Base-by-base conservation (phyloP, 1,140 invertebrate genomes). In the Aphelinus certus region DNA sequence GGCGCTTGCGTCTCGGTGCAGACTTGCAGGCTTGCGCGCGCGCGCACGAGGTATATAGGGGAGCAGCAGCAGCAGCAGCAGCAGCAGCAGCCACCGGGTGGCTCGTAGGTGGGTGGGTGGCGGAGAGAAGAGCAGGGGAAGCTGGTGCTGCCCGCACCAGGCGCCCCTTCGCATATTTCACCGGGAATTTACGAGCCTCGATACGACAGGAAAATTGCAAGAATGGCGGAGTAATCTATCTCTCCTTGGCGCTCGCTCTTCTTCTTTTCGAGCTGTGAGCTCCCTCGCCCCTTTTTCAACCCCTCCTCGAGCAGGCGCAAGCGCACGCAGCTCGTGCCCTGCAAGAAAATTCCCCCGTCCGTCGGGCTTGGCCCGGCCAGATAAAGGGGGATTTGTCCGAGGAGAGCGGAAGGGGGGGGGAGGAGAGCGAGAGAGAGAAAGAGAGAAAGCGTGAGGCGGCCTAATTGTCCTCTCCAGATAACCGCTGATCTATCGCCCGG, bases 121-220 rank as follows among this genome's bases (percentile, higher is more conserved):
- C 47, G 56, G 76, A 81, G 78, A 76, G 64, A 78, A 81, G 80
- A 84, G 80, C 75, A 85, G 51, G 43, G 42, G 5, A 49, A 82
- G 83, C 72, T 74, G 65, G 63, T 65, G 75, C 87, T 88, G 87
- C 87, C 89, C 90, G 90, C 90, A 91, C 90, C 88, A 91, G 89
- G 90, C 90, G 90, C 91, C 90, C 90, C 87, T 90, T 91, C 90
- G 90, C 89, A 92, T 92, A 92, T 92, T 91, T 92, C 91, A 91
- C 90, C 82, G 88, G 85, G 90, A 91, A 92, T 92, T 92, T 92
- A 92, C 91, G 91, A 91, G 90, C 90, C 88, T 91, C 91, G 91
- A 92, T 92, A 92, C 91, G 91, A 92, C 91, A 92, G 91, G 91
- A 91, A 92, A 92, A 92, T 92, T 92, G 91, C 91, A 92, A 92